Evolutionary conservation across 2,888 invertebrate species (phyloP).

Genomic region (Thumatha senex): DNA sequence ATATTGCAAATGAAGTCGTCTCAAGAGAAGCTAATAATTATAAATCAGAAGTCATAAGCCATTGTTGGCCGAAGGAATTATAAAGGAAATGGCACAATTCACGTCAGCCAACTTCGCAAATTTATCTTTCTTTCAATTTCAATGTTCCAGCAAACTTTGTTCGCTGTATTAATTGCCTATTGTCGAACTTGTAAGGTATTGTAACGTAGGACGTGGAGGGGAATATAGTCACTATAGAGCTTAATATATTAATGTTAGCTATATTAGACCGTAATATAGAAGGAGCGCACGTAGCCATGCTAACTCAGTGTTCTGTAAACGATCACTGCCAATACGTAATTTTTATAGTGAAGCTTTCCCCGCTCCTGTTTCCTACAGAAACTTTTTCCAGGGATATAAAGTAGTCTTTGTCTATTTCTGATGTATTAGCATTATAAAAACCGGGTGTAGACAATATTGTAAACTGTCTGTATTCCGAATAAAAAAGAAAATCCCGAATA

Average conservation of each 20-base stretch:
- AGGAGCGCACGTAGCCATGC: not conserved
- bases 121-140: constrained; percentile 56
- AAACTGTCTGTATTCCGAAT: too few species aligned
- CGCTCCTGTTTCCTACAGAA: too few species aligned
- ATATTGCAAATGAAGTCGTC: constrained; percentile 28
- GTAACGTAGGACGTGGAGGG: constrained; percentile 18
- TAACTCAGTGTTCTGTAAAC: too few species aligned
- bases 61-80: constrained; percentile 36
- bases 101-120: constrained; percentile 39
- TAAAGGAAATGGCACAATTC: constrained; percentile 31
- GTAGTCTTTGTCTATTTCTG: too few species aligned
- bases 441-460: too few species aligned
- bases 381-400: too few species aligned
- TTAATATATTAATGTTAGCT: not conserved
- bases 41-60: constrained; percentile 42
- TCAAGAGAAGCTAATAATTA: constrained; percentile 34
- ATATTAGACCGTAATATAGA: too few species aligned
- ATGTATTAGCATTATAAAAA: too few species aligned
- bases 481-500: too few species aligned
- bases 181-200: constrained; percentile 37
- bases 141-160: constrained; percentile 40
- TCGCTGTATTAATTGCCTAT: constrained; percentile 50
- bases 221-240: constrained; percentile 16
- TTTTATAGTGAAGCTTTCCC: too few species aligned
- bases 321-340: too few species aligned